Evolutionary conservation across 1,140 invertebrate genomes (phyloP), one percentile per base, ranked within the genome.

Genomic region (Sitobion miscanthi): DNA sequence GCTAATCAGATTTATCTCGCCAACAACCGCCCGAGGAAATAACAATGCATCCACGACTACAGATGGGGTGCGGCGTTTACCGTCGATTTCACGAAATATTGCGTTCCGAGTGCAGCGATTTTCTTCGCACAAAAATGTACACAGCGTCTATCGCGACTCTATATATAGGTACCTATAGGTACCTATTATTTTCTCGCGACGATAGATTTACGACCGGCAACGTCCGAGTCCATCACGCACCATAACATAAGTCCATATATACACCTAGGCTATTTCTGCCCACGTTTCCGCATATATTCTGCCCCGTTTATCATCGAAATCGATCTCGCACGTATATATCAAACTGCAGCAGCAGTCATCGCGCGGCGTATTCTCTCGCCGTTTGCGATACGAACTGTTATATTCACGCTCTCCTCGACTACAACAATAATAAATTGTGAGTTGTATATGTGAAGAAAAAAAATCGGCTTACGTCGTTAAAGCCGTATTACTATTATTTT

Each of bases 1-100:
- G 45, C 85, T 47, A 86, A 86, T 86, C 85, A 86, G 45, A 86
- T 86, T 86, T 86, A 86, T 89, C 49, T 89, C 87, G 45, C 42
- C 47, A 52, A 30, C 35, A 54, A 54, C 42, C 47, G 87, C 49
- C 87, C 49, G 87, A 89, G n/a, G 87, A 89, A 38, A 89, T 86
- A 45, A 47, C 45, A 47, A 86, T 86, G 45, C 23, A 45, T 86
- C 85, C 42, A 45, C 3, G 49, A 54, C 83, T 25, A 21, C 42
- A 25, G 83, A 86, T 5, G 38, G 45, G 42, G 85, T 77, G 14
- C 30, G 11, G 62, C 14, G 62, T 77, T 77, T 77, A 77, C 62
- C 62, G 62, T 35, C 62, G 62, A 38, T 42, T 42, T 83, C 35
- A 42, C n/a, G 82, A 83, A 86, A 25, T 86, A 86, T 86, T 42